phyloP scores from a whole-genome alignment of 2,888 invertebrate genomes.

The Aleiodes alternator region DNA sequence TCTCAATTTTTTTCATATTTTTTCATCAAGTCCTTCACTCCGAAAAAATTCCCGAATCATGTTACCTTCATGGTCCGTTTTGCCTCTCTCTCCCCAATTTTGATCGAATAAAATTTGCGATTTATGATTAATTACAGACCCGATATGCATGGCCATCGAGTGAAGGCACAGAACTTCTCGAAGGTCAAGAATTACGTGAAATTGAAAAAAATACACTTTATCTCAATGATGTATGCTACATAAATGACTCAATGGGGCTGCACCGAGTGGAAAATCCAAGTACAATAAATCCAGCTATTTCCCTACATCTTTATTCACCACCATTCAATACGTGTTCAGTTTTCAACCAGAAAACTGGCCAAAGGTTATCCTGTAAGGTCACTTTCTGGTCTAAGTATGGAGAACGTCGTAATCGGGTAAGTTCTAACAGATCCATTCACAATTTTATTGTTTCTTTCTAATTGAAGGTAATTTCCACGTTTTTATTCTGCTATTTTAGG shows the following conservation, averaged over 20 bases:
- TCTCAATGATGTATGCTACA: constrained; percentile 92
- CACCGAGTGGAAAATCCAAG: constrained; percentile 97
- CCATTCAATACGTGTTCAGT: constrained; percentile 92
- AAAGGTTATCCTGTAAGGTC: constrained; percentile 82
- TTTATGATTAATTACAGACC: constrained; percentile 62
- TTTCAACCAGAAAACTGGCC: constrained; percentile 94
- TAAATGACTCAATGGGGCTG: constrained; percentile 95
- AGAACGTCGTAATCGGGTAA: constrained; percentile 83
- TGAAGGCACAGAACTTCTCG: constrained; percentile 74
- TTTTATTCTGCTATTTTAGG: constrained; percentile 58
- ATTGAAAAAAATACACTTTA: constrained; percentile 81
- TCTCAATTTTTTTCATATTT: too few relatives aligned
- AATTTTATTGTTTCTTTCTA: too few relatives aligned
- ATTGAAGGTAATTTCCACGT: constrained; percentile 17
- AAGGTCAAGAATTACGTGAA: constrained; percentile 80
- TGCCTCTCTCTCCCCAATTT: too few relatives aligned
- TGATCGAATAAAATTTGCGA: background rate
- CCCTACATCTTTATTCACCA: constrained; percentile 96
- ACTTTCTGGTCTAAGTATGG: constrained; percentile 97
- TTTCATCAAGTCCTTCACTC: too few relatives aligned
- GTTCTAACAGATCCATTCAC: constrained; percentile 50
- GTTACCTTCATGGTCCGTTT: background rate
- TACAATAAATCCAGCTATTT: constrained; percentile 91
- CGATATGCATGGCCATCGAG: constrained; percentile 86
- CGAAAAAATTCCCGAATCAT: too few relatives aligned